Base-by-base conservation (phyloP, 2,888 invertebrate genomes). In the Adineta ricciae region DNA sequence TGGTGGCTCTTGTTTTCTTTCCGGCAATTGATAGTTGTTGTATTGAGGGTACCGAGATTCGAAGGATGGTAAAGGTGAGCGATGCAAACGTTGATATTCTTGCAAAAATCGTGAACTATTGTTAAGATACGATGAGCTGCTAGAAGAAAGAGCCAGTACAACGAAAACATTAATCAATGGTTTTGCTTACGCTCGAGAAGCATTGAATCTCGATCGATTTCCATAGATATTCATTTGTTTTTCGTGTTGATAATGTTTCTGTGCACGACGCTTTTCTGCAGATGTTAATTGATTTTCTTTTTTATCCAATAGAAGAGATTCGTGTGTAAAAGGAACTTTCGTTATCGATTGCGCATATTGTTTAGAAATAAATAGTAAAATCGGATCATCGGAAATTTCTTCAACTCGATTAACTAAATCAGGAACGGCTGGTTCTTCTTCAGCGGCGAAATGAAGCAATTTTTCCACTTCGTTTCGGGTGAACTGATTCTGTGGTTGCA, bases 211-310 rank as follows among this genome's bases (percentile, higher is more conserved):
- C 1, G 89, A 89, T 56, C 90, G 86, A 38, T 88, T 88, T 88
- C 89, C 89, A 14, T 88, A 88, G 21, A 89, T 87, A 87, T 88
- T 90, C 87, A 89, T 89, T 90, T 95, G 94, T 91, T 97, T 97
- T 89, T 97, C 97, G 87, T 96, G 92, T 90, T 97, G 96, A 90
- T 97, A 97, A 73, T 95, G 94, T 87, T 96, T 93, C 89, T 96
- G 95, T 0, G 97, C 97, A 84, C 96, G 91, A 87, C 95, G 92
- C 90, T 97, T 97, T 90, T 97, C 97, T 49, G 95, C 95, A 89
- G 94, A 94, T 0, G 96, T 96, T 82, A 97, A 91, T 88, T 96
- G 95, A 90, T 96, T 95, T 89, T 97, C 97, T 89, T 97, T 96
- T 78, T 96, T 93, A 90, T 97, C 97, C 7, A 97, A 94, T 52